Percentiles rank a stretch among this genome's conserved stretches.
These are phyloP conservation scores for Tyrophagus putrescentiae DNA, from an alignment of 1,140 invertebrate genomes.

Conservation along the genomic window DNA sequence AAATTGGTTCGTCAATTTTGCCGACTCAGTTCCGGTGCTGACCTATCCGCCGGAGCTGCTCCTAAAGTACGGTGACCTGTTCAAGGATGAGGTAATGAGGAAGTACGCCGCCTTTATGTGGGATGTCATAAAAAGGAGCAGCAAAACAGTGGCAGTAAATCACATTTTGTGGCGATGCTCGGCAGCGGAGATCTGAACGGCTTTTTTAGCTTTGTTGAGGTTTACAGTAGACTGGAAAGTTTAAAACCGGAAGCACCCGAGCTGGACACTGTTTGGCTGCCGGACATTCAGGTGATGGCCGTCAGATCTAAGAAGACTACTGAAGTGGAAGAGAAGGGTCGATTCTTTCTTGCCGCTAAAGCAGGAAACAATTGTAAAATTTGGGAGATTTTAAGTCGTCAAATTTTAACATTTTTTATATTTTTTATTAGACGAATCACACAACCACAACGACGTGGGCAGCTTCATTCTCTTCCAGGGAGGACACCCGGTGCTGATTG, in stretches of 20 bases:
- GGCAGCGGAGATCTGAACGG: background rate
- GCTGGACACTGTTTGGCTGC: background rate
- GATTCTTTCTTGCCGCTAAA: background rate
- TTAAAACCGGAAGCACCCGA: background rate
- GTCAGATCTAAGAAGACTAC: background rate
- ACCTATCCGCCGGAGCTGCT: background rate
- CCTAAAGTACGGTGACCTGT: background rate
- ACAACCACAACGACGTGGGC: slow-evolving; percentile 4
- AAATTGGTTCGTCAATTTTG: slow-evolving; percentile 16
- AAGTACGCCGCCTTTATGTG: slow-evolving; percentile 5
- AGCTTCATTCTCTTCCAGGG: background rate
- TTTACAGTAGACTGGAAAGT: background rate
- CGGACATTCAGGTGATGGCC: background rate
- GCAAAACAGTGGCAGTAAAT: background rate
- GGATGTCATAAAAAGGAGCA: background rate
- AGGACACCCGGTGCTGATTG: background rate
- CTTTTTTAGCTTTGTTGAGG: background rate
- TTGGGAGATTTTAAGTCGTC: background rate
- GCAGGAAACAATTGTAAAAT: background rate
- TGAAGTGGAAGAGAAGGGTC: no score
- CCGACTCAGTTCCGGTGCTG: background rate
- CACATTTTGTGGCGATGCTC: background rate
- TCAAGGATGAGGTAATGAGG: slow-evolving; percentile 11
- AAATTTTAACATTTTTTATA: no score
- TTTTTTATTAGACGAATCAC: background rate